Evolutionary conservation across 2,113 vertebrate genomes (phyloP), one percentile per base, ranked within the genome.

Genomic region (Hippopotamus amphibius): DNA sequence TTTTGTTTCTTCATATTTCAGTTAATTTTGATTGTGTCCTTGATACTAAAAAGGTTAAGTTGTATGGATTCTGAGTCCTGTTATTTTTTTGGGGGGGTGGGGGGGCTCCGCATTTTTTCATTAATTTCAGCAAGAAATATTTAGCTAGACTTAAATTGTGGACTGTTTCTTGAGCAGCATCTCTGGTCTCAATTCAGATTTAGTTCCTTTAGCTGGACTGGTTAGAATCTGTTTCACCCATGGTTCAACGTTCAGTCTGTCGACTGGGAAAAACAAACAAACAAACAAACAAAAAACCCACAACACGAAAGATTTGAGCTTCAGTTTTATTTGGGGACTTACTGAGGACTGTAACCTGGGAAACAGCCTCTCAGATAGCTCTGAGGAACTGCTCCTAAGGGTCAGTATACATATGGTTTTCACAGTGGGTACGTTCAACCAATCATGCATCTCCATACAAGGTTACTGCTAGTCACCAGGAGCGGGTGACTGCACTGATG

Each of bases 181-280:
- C 19, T 50, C 21, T 71, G 4, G 2, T 85, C 59, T 61, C 41
- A 2, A 7, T 28, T 71, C 2, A 68, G 28, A 13, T 24, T 6
- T 7, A 50, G 2, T 28, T 24, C 0, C 19, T 55, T 41, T 30
- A 87, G 2, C 1, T 59, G 12, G 11, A 3, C 7, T 30, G 6
- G 30, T 93, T 55, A 91, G 30, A 84, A 43, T 61, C 17, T 13
- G 5, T 66, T 71, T 69, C 9, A 66, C 3, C 19, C 33, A 4
- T 11, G 7, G 11, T 59, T 68, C 12, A 68, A 24, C 2, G 8
- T 30, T 88, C 37, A 65, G 11, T 80, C 24, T 26, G 21, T 16
- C 0, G 1, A 55, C 2, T 79, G 50, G 22, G 41, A 37, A 53
- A 57, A 24, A 37, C 37, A 37, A 37, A 37, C 37, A 37, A 37